Conservation (phyloP, 1,140 invertebrate species). For the Pectinophora gossypiella region DNA sequence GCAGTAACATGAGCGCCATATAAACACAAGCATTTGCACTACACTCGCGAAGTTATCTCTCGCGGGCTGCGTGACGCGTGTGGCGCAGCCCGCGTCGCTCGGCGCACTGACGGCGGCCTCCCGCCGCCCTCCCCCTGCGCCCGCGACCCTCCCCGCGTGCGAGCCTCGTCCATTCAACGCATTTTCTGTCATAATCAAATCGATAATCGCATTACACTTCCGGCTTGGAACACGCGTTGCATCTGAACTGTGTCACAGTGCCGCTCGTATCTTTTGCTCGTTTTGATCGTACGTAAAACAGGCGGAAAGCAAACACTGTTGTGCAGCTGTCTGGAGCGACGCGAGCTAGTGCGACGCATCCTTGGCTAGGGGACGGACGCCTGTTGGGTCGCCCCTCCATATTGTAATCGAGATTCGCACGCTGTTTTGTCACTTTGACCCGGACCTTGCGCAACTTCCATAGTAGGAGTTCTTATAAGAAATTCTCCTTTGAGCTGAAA, state of each 20-base stretch:
- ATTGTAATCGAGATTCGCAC: too few relatives aligned
- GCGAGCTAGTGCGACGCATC: too few relatives aligned
- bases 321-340: too few relatives aligned
- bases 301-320: too few relatives aligned
- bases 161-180: constrained; percentile 65
- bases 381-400: too few relatives aligned
- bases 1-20: constrained; percentile 70
- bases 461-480: too few relatives aligned
- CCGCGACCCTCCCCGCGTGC: constrained; percentile 15
- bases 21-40: constrained; percentile 71
- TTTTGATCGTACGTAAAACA: too few relatives aligned
- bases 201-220: constrained; percentile 73
- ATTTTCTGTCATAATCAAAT: constrained; percentile 72
- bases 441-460: too few relatives aligned
- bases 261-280: neutral
- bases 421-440: too few relatives aligned
- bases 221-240: constrained; percentile 60
- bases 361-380: too few relatives aligned
- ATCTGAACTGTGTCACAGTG: constrained; percentile 42
- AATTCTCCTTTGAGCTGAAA: too few relatives aligned
- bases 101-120: constrained; percentile 44
- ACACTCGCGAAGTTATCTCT: constrained; percentile 40
- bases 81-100: constrained; percentile 65
- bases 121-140: constrained; percentile 15
- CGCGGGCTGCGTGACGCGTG: constrained; percentile 61